These are phyloP conservation scores for Mus pahari DNA, from an alignment of 2,113 vertebrate genomes.

Conservation along the genomic window DNA sequence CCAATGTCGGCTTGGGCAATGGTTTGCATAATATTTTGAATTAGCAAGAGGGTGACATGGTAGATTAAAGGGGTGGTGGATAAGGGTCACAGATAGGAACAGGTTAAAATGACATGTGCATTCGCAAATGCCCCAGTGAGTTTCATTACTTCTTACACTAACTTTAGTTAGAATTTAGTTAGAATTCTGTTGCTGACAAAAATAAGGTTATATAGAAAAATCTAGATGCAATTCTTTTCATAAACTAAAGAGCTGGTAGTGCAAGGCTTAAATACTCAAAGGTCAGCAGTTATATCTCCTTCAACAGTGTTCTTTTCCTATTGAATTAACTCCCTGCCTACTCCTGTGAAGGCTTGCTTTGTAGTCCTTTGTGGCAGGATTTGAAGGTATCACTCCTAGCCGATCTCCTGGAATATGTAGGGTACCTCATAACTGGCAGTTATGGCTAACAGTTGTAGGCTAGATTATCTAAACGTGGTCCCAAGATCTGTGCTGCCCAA, in stretches of 20 bases:
- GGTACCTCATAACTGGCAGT: not conserved
- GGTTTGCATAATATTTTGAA: not conserved
- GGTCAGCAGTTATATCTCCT: not conserved
- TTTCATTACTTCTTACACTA: not conserved
- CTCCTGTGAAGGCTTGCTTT: not conserved
- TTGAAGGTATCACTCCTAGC: not conserved
- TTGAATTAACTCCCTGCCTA: not conserved
- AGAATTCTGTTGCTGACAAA: not conserved
- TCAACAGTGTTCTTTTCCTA: not conserved
- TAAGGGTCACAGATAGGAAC: not conserved
- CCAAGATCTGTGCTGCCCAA: not conserved
- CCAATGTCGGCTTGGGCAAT: not conserved
- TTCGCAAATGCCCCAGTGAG: not conserved
- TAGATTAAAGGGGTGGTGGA: not conserved
- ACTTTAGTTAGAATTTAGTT: not conserved
- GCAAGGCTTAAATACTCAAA: not conserved
- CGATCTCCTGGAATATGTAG: not conserved
- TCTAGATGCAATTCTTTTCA: constrained; percentile 2
- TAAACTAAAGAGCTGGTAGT: not conserved
- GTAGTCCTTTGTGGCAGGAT: constrained; percentile 23
- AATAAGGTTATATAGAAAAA: not conserved
- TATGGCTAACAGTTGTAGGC: not conserved
- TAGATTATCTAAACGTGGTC: not conserved
- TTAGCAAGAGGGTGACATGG: not conserved
- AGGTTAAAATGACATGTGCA: not conserved